phyloP scores from a whole-genome alignment of 2,888 invertebrate genomes.

The Noctua comes region DNA sequence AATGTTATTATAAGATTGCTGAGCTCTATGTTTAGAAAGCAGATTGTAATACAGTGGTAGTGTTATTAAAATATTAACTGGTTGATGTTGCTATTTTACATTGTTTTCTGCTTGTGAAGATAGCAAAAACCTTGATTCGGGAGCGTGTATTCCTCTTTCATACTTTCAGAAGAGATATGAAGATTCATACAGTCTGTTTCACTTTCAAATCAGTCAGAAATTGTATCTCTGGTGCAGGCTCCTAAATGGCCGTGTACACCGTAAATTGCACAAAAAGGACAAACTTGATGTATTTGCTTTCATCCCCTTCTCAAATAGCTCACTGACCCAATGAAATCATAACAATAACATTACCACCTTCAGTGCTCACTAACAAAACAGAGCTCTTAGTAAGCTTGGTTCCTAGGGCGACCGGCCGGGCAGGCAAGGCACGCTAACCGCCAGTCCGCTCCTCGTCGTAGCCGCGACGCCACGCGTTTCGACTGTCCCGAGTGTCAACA shows the following conservation, averaged over 20 bases:
- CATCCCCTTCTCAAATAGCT: background rate
- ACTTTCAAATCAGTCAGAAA: background rate
- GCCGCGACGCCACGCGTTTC: conserved; percentile 53
- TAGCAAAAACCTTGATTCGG: background rate
- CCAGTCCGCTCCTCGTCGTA: conserved; percentile 56
- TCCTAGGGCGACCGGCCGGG: conserved; percentile 53
- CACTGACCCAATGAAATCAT: conserved; percentile 35
- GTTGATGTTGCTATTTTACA: conserved; percentile 1
- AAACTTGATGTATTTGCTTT: background rate
- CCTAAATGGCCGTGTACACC: background rate
- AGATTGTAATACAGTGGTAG: conserved; percentile 20
- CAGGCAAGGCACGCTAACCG: conserved; percentile 50
- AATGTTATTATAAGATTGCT: conserved; percentile 54
- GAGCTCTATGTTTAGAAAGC: conserved; percentile 25
- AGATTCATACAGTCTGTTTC: background rate
- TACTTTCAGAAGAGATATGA: background rate
- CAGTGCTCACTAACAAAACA: conserved; percentile 58
- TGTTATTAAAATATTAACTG: conserved; percentile 54
- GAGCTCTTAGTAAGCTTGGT: conserved; percentile 56
- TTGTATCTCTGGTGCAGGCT: background rate
- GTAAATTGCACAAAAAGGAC: background rate
- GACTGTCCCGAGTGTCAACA: conserved; percentile 44
- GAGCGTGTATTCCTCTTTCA: background rate
- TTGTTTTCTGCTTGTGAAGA: background rate
- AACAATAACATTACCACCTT: conserved; percentile 63